Evolutionary conservation across 2,113 vertebrate species (phyloP), one percentile per base, ranked within the genome.

Genomic region (Anolis carolinensis): DNA sequence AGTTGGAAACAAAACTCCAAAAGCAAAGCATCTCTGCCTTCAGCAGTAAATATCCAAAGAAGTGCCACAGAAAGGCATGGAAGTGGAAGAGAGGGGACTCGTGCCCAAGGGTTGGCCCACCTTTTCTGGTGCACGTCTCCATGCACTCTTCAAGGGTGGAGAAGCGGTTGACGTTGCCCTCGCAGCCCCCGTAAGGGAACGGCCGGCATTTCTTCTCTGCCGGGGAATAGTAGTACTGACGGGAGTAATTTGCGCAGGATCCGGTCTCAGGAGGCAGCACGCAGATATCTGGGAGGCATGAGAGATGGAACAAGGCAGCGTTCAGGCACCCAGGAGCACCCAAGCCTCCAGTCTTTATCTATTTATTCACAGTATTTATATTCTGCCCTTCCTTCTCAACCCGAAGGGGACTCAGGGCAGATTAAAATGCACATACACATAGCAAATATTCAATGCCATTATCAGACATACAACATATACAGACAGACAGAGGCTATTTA

Each of bases 171-270:
- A 90, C 80, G 11, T 98, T 98, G 67, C 98, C 97, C 0, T 80
- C 20, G 4, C 97, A 98, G 90, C 98, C 97, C 0, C 97, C 97
- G 0, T 96, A 98, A 88, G 96, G 95, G 89, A 98, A 99, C 73
- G 87, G 92, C 75, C 90, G 79, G 6, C 97, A 98, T 0, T 8
- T 32, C 62, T 4, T 2, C 0, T 79, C 65, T 0, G 92, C 11
- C 0, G 95, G 93, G 3, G 97, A 95, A 92, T 98, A 98, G 94
- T 97, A 97, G 96, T 97, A 99, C 62, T 92, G 92, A 0, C 81
- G 92, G 32, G 94, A 10, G 25, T 91, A 94, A 0, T 95, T 93
- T 20, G 95, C 93, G 80, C 98, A 98, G 76, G 4, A 83, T 44
- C 97, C 97, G 0, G 79, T 86, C 1, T 97, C 96, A 0, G 92